Conservation (phyloP, 2,888 invertebrate species). For the Trichogramma dendrolimi region DNA sequence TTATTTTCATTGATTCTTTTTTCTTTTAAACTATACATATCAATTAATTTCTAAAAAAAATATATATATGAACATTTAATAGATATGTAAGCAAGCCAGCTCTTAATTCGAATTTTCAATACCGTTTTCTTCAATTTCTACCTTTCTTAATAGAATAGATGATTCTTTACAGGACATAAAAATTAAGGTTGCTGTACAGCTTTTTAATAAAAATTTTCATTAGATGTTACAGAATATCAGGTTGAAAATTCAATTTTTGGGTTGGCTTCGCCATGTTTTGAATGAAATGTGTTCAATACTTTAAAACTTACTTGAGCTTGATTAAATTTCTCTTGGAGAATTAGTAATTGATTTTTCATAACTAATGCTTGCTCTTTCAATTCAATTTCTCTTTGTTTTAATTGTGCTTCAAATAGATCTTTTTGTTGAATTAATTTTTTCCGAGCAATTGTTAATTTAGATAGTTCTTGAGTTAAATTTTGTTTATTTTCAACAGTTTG, state of each 20-base stretch:
- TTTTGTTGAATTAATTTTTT: conserved; percentile 43
- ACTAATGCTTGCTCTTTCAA: conserved; percentile 39
- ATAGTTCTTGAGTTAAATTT: conserved; percentile 21
- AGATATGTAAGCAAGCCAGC: background rate
- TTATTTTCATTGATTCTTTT: conserved; percentile 38
- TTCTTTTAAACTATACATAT: conserved; percentile 38
- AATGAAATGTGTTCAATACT: background rate
- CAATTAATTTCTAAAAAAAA: conserved; percentile 39
- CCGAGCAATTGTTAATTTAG: conserved; percentile 33
- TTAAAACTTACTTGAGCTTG: conserved; percentile 40
- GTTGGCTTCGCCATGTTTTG: too few relatives aligned
- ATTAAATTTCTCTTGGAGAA: conserved; percentile 40
- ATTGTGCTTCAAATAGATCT: conserved; percentile 37
- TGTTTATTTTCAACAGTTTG: conserved; percentile 26
- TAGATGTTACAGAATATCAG: background rate
- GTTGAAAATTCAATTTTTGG: too few relatives aligned
- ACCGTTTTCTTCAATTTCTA: too few relatives aligned
- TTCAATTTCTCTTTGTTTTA: conserved; percentile 40
- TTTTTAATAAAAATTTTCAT: conserved; percentile 3
- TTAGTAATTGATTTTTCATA: conserved; percentile 40
- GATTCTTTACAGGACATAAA: background rate
- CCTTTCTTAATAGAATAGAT: too few relatives aligned
- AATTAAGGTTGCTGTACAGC: conserved; percentile 5
- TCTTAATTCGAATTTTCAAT: background rate
- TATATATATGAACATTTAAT: background rate